Evolutionary conservation across 2,113 vertebrate species (phyloP).

Genomic region (Clinocottus analis): DNA sequence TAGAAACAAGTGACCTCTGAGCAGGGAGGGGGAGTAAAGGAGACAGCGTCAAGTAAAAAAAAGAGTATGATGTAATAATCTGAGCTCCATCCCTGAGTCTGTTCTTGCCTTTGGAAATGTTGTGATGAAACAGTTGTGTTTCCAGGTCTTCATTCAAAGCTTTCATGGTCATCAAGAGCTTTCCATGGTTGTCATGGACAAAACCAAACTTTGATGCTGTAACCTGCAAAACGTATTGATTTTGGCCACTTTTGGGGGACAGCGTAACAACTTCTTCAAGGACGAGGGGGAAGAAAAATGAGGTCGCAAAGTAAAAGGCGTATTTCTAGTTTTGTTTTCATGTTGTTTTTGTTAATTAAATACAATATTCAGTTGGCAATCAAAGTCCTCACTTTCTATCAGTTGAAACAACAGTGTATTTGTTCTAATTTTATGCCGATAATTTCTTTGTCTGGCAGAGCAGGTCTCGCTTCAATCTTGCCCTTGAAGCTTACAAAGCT

Average conservation of each 20-base stretch:
- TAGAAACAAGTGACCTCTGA: neutral
- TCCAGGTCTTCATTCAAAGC: neutral
- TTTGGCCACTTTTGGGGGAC: neutral
- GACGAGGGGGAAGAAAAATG: neutral
- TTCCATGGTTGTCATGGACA: neutral
- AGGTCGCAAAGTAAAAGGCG: neutral
- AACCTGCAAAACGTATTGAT: too few species aligned
- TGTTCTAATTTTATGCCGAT: constrained; percentile 32
- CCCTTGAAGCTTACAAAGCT: constrained; percentile 39
- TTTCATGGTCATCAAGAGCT: neutral
- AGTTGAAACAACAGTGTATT: neutral
- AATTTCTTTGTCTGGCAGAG: neutral
- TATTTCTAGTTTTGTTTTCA: constrained; percentile 11
- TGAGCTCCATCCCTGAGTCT: neutral
- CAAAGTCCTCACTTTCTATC: neutral
- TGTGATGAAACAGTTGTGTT: too few species aligned
- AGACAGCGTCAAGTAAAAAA: neutral
- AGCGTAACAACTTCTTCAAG: neutral
- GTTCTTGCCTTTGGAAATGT: neutral
- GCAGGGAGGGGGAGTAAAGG: neutral
- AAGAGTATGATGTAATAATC: neutral
- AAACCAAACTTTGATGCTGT: neutral
- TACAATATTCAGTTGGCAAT: neutral
- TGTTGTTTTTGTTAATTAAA: constrained; percentile 1
- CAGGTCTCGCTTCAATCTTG: constrained; percentile 31